A percentile compares a stretch with the other conserved stretches of the same genome.
phyloP scores from a whole-genome alignment of 2,888 invertebrate species.

The Dicycla oo region DNA sequence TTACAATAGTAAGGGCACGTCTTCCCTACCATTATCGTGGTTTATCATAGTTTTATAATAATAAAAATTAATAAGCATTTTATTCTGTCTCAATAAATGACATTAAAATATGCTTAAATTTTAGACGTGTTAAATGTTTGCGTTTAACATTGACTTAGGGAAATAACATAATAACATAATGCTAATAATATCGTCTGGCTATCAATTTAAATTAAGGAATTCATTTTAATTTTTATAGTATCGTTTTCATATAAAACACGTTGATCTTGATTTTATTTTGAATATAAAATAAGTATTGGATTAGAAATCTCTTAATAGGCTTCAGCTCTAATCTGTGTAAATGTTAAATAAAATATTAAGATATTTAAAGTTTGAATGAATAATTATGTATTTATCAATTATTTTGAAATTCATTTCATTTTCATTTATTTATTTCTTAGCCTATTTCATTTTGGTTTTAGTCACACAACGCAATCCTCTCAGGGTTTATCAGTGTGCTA shows the following conservation, averaged over 20 bases:
- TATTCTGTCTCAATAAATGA: neutral
- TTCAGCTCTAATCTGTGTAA: neutral
- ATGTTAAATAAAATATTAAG: too few relatives aligned
- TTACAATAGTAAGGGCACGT: too few relatives aligned
- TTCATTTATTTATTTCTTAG: too few relatives aligned
- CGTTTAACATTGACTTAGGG: constrained; percentile 50
- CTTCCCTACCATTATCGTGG: too few relatives aligned
- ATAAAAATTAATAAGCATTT: neutral
- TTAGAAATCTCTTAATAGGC: constrained; percentile 1
- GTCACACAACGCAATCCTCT: too few relatives aligned
- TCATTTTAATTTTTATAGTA: neutral
- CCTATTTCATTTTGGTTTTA: too few relatives aligned
- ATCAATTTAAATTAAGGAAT: constrained; percentile 23
- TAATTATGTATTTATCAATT: neutral
- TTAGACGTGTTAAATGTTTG: constrained; percentile 4
- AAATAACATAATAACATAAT: constrained; percentile 47
- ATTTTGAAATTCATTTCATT: too few relatives aligned
- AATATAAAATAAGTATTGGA: constrained; percentile 5
- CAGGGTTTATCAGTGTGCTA: too few relatives aligned
- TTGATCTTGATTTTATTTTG: constrained; percentile 15
- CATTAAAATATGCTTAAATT: constrained; percentile 6
- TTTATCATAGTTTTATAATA: too few relatives aligned
- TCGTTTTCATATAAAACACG: neutral
- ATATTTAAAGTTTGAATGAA: neutral
- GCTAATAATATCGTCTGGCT: constrained; percentile 22